A percentile compares a stretch with the other conserved stretches of the same genome.
phyloP scores from a whole-genome alignment of 1,140 invertebrate species.

The Pachypeltis micranthus region DNA sequence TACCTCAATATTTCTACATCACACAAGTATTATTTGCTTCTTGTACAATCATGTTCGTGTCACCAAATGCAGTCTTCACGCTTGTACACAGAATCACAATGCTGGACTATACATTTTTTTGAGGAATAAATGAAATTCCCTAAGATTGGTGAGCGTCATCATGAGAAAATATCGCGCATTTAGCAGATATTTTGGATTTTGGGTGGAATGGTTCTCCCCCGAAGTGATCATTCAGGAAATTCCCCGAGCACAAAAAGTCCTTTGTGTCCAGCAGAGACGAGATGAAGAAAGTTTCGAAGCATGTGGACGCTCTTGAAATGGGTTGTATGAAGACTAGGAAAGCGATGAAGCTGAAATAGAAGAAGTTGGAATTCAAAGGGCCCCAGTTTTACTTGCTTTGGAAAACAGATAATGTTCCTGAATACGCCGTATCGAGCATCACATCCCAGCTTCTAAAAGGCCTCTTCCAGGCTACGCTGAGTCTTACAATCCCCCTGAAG shows the following conservation, averaged over 20 bases:
- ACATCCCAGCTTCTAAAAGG: conserved; percentile 84
- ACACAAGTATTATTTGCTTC: no score
- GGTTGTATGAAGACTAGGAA: conserved; percentile 82
- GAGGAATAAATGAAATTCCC: no score
- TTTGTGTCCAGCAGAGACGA: conserved; percentile 88
- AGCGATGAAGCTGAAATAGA: conserved; percentile 46
- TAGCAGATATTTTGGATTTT: conserved; percentile 81
- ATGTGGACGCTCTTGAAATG: conserved; percentile 94
- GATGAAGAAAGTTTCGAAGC: conserved; percentile 56
- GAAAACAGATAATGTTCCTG: conserved; percentile 57
- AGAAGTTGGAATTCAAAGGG: conserved; percentile 44
- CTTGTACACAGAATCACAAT: no score
- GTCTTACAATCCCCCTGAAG: conserved; percentile 95
- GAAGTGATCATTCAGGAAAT: conserved; percentile 84
- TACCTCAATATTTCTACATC: no score
- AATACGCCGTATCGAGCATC: conserved; percentile 68
- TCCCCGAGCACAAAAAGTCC: conserved; percentile 87
- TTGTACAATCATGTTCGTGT: no score
- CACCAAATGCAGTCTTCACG: no score
- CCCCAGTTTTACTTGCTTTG: conserved; percentile 75
- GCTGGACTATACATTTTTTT: background rate
- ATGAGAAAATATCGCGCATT: no score
- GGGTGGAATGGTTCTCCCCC: conserved; percentile 90
- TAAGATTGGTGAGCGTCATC: no score
- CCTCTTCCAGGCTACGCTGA: conserved; percentile 83